Conservation (phyloP, 2,113 vertebrate genomes). For the Pollimyrus isidori region DNA sequence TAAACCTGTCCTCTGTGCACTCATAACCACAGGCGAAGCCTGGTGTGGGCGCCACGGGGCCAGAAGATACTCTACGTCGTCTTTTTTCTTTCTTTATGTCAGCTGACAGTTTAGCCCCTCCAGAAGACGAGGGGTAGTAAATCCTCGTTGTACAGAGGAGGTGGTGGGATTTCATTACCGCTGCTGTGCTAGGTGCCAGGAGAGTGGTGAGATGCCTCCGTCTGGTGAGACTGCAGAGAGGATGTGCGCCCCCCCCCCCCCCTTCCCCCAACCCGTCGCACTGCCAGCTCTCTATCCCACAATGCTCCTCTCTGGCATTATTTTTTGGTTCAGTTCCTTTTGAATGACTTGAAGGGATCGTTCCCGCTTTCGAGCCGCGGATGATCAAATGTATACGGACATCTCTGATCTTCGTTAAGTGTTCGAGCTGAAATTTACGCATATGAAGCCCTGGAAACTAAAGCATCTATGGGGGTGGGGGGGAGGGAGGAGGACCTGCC, state of each 20-base stretch:
- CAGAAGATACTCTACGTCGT: background rate
- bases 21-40: background rate
- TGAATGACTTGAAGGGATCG: background rate
- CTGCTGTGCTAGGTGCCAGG: background rate
- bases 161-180: background rate
- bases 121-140: background rate
- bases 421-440: background rate
- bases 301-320: background rate
- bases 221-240: background rate
- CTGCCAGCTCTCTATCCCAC: background rate
- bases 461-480: background rate
- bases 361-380: background rate
- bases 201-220: background rate
- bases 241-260: background rate
- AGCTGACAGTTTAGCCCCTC: background rate
- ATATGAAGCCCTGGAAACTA: background rate
- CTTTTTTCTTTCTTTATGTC: background rate
- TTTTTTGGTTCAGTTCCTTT: background rate
- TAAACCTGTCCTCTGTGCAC: background rate
- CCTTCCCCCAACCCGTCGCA: background rate
- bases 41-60: background rate
- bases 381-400: background rate
- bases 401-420: background rate
- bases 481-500: background rate
- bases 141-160: background rate